Percentiles rank a stretch among this genome's conserved stretches.
These are phyloP conservation scores for Lophotis ruficrista DNA, from an alignment of 2,113 vertebrate species.

Conservation along the genomic window DNA sequence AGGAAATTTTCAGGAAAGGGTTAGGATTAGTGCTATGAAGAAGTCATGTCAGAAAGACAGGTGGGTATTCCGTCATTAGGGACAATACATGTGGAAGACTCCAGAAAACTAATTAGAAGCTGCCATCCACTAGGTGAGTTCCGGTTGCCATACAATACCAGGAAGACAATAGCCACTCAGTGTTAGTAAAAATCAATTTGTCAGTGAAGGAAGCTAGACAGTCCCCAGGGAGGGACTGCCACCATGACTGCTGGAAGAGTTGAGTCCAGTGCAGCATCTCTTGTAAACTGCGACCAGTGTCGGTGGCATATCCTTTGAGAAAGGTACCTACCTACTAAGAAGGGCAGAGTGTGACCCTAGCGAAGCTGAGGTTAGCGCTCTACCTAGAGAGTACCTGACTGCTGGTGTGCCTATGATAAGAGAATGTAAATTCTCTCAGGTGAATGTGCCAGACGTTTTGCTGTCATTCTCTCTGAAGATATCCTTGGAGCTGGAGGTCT, in stretches of 20 bases:
- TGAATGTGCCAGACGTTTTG: not conserved
- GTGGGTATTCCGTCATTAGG: not conserved
- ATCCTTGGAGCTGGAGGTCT: not conserved
- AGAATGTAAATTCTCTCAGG: not conserved
- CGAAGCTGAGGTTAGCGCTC: not conserved
- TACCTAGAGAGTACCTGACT: not conserved
- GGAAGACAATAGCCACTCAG: not conserved
- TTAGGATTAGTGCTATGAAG: not conserved
- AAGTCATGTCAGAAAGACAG: not conserved
- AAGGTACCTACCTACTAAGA: not conserved
- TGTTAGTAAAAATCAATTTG: not conserved
- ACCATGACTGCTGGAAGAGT: not conserved
- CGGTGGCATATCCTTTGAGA: not conserved
- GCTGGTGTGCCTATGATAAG: not conserved
- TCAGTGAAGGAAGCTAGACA: not conserved
- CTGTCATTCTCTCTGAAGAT: not conserved
- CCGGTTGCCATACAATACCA: not conserved
- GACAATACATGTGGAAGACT: not conserved
- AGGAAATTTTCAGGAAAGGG: not conserved
- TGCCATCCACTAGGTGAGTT: not conserved
- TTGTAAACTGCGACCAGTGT: not conserved
- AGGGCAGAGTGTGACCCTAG: not conserved
- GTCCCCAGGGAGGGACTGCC: not conserved
- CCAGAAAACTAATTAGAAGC: not conserved
- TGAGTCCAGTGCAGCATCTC: not conserved